Evolutionary conservation across 2,113 vertebrate genomes (phyloP).

Genomic region (Sinocyclocheilus anshuiensis): DNA sequence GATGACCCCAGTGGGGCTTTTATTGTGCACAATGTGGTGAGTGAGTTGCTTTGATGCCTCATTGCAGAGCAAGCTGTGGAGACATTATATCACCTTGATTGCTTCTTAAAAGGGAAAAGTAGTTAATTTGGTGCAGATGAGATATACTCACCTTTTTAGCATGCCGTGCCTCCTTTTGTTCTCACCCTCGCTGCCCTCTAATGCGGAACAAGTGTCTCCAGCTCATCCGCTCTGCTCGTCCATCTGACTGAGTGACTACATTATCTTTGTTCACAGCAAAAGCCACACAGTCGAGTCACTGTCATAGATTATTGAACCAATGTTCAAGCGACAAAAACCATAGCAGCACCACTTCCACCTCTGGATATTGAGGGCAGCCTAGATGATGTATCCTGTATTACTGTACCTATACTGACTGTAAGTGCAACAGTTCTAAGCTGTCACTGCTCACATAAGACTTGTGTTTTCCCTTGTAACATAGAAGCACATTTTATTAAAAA

Average conservation of each 20-base stretch:
- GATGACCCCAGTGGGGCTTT: neutral
- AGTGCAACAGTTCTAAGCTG: no score
- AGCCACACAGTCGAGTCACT: neutral
- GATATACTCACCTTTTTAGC: constrained; percentile 4
- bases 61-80: neutral
- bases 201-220: neutral
- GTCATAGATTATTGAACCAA: neutral
- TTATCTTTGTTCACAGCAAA: neutral
- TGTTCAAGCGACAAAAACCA: neutral
- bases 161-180: neutral
- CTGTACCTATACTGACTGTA: no score
- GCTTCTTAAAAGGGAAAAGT: neutral
- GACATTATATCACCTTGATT: neutral
- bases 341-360: neutral
- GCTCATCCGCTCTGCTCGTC: neutral
- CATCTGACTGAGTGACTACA: neutral
- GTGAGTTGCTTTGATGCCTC: neutral
- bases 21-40: neutral
- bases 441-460: neutral
- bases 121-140: neutral
- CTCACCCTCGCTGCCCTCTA: neutral
- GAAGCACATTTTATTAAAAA: neutral
- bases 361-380: no score
- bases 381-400: no score
- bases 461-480: neutral